phyloP scores from a whole-genome alignment of 2,888 invertebrate species.

The Vanessa cardui region DNA sequence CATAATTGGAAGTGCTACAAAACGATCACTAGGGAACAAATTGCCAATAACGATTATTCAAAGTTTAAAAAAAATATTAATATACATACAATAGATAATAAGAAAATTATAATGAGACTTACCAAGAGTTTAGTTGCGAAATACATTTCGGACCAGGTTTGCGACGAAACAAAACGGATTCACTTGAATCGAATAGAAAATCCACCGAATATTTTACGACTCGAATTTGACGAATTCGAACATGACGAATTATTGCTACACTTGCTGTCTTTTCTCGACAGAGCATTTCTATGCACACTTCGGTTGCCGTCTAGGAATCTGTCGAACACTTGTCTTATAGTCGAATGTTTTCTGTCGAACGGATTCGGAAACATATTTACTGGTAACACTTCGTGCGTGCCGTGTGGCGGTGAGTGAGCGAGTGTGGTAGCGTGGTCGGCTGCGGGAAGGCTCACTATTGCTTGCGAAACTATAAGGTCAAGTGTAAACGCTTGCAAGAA shows the following conservation, averaged over 20 bases:
- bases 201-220: slow-evolving; percentile 39
- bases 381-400: slow-evolving; percentile 49
- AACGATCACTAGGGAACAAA: too few species aligned
- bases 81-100: not conserved
- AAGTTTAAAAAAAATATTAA: too few species aligned
- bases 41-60: not conserved
- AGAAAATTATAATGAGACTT: slow-evolving; percentile 7
- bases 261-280: slow-evolving; percentile 60
- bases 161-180: slow-evolving; percentile 27
- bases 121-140: slow-evolving; percentile 34
- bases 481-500: slow-evolving; percentile 35
- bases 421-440: slow-evolving; percentile 25
- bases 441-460: slow-evolving; percentile 16
- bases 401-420: slow-evolving; percentile 27
- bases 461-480: slow-evolving; percentile 41
- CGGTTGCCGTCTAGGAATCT: slow-evolving; percentile 76
- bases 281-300: slow-evolving; percentile 51
- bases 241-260: slow-evolving; percentile 56
- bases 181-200: slow-evolving; percentile 44
- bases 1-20: too few species aligned
- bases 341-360: slow-evolving; percentile 87
- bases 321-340: slow-evolving; percentile 86
- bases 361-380: slow-evolving; percentile 86
- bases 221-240: slow-evolving; percentile 42
- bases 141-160: slow-evolving; percentile 18